Conservation (phyloP, 2,113 vertebrate species). For the Geococcyx californianus region DNA sequence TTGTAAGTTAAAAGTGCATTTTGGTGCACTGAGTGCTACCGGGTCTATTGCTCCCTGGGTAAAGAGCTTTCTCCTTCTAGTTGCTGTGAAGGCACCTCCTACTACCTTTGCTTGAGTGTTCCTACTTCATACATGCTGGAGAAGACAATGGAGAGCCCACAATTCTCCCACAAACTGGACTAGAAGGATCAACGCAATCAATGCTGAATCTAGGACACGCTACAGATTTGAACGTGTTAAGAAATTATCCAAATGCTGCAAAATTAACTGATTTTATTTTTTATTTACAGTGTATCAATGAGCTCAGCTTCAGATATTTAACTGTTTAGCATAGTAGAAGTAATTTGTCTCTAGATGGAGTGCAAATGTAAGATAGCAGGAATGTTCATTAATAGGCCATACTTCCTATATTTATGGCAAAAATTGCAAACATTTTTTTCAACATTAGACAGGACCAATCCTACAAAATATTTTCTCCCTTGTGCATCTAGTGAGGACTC, state of each 20-base stretch:
- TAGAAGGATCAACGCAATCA: not conserved
- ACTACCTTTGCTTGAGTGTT: not conserved
- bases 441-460: not conserved
- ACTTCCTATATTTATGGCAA: not conserved
- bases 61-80: not conserved
- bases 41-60: fast-evolving
- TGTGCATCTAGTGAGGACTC: not conserved
- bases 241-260: not conserved
- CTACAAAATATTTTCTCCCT: not conserved
- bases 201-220: not conserved
- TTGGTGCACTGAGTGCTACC: not conserved
- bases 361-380: not conserved
- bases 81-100: not conserved
- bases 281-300: not conserved
- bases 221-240: not conserved
- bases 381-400: not conserved
- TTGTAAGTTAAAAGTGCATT: not conserved
- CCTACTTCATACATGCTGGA: not conserved
- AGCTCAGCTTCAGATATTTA: not conserved
- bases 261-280: not conserved
- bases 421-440: not conserved
- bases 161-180: not conserved
- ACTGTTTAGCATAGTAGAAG: not conserved
- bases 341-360: not conserved
- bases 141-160: not conserved